Conservation (phyloP, 2,113 vertebrate species). For the Apaloderma vittatum region DNA sequence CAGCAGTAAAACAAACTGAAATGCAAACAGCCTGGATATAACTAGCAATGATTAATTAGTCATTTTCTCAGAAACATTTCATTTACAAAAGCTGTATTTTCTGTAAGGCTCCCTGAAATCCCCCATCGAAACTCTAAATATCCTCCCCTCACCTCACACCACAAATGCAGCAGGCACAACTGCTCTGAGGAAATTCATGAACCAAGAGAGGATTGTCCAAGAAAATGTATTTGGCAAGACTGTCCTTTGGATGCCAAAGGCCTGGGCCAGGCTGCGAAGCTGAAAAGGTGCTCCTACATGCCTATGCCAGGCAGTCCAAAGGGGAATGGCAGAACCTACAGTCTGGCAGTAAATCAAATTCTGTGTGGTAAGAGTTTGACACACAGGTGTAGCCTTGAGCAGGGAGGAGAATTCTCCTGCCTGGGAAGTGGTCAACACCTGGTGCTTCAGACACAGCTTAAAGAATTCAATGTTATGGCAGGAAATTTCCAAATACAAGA, state of each 20-base stretch:
- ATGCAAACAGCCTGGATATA: constrained; percentile 22
- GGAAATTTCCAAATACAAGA: background rate
- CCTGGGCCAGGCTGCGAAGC: background rate
- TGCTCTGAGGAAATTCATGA: background rate
- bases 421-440: background rate
- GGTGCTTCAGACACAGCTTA: background rate
- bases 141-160: background rate
- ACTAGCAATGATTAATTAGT: background rate
- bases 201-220: background rate
- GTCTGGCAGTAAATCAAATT: background rate
- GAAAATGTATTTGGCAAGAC: background rate
- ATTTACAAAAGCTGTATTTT: background rate
- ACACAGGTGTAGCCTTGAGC: background rate
- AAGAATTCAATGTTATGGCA: background rate
- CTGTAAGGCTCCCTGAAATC: background rate
- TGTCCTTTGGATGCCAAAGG: rapidly evolving
- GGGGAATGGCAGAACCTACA: background rate
- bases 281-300: background rate
- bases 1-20: background rate
- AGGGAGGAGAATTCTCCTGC: background rate
- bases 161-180: background rate
- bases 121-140: background rate
- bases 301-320: background rate
- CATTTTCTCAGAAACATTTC: background rate
- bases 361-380: background rate